phyloP scores from a whole-genome alignment of 2,888 invertebrate species.

The Hypomecis atomaria region DNA sequence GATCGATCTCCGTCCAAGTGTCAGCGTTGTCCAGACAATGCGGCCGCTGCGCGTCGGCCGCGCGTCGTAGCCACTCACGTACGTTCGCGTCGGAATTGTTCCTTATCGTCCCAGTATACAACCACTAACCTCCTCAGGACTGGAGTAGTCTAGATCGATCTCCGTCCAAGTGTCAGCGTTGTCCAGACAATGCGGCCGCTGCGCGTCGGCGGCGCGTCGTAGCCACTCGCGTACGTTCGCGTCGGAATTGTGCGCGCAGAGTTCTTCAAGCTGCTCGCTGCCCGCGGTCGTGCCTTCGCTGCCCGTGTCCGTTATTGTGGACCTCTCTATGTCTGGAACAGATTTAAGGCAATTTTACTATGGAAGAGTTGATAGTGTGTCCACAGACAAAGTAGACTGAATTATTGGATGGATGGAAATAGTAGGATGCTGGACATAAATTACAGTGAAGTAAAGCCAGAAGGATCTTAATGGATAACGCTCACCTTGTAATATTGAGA shows the following conservation, averaged over 20 bases:
- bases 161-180: slow-evolving; percentile 88
- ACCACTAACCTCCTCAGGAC: slow-evolving; percentile 65
- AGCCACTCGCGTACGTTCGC: slow-evolving; percentile 76
- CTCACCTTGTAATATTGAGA: too few species aligned
- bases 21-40: too few species aligned
- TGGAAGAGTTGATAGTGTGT: too few species aligned
- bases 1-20: slow-evolving; percentile 91
- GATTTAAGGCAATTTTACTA: not conserved
- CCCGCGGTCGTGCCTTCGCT: slow-evolving; percentile 67
- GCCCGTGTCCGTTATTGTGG: slow-evolving; percentile 69
- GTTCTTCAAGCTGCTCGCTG: slow-evolving; percentile 68
- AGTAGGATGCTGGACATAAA: too few species aligned
- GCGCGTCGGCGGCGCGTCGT: slow-evolving; percentile 59
- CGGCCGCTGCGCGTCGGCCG: too few species aligned
- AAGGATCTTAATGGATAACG: too few species aligned
- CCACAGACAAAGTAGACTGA: too few species aligned
- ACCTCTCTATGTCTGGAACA: slow-evolving; percentile 65
- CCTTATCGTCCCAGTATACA: not conserved
- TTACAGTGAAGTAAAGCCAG: too few species aligned
- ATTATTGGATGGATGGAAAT: too few species aligned
- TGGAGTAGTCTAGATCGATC: slow-evolving; percentile 88
- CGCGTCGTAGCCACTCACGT: slow-evolving; percentile 40
- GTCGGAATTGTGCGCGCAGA: slow-evolving; percentile 67
- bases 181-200: slow-evolving; percentile 52
- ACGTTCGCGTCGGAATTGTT: too few species aligned